These are phyloP conservation scores for Oxyruncus cristatus DNA, from an alignment of 2,113 vertebrate species.

Conservation along the genomic window DNA sequence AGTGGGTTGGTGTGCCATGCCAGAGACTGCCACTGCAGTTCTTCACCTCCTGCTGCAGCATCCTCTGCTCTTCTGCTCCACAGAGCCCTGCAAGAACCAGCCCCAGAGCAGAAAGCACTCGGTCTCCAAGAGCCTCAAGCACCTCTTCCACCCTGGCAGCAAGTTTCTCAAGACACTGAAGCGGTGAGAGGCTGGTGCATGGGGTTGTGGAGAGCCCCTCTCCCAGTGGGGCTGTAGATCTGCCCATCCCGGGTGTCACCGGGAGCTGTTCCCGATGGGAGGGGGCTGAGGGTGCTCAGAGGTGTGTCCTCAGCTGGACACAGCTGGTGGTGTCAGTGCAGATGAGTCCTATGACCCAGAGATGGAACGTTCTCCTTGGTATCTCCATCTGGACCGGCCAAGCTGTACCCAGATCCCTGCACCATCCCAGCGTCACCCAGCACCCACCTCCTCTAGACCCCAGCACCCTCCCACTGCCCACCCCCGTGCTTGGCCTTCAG, in stretches of 20 bases:
- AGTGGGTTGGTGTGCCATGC: rapidly evolving
- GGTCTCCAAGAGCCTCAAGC: conserved; percentile 89
- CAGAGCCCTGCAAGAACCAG: conserved; percentile 86
- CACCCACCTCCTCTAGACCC: background rate
- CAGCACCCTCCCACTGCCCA: background rate
- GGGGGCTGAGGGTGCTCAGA: background rate
- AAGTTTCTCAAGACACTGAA: conserved; percentile 91
- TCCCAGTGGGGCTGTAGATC: rapidly evolving
- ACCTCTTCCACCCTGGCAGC: conserved; percentile 88
- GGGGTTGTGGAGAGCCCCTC: background rate
- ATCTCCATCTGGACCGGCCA: background rate
- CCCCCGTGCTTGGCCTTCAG: background rate
- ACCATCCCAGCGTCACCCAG: background rate
- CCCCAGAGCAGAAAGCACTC: conserved; percentile 87
- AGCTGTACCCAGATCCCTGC: background rate
- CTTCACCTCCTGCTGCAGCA: background rate
- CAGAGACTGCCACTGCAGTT: rapidly evolving
- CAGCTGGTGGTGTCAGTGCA: background rate
- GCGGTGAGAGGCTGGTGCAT: conserved; percentile 66
- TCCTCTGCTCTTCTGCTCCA: background rate
- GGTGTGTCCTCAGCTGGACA: background rate
- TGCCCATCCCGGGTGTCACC: background rate
- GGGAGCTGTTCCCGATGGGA: rapidly evolving
- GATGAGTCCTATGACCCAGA: background rate
- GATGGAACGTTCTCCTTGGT: background rate